A percentile compares a stretch with the other conserved stretches of the same genome.
These are phyloP conservation scores for Philaethria dido DNA, from an alignment of 2,888 invertebrate species.

Conservation along the genomic window DNA sequence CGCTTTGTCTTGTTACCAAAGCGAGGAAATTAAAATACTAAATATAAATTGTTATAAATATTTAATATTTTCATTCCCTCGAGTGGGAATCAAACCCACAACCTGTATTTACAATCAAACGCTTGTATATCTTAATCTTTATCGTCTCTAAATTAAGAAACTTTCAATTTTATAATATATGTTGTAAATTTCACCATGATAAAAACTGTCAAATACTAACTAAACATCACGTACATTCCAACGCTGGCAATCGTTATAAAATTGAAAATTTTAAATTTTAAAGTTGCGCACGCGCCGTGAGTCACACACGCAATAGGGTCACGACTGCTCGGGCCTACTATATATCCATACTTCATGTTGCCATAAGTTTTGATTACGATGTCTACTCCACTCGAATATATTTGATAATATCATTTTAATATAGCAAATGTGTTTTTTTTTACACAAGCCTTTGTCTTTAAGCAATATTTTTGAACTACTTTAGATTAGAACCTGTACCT, in stretches of 20 bases:
- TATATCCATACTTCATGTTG: constrained; percentile 55
- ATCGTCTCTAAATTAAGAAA: not conserved
- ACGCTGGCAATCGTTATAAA: constrained; percentile 54
- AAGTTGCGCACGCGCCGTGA: constrained; percentile 78
- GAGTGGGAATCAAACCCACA: too few relatives aligned
- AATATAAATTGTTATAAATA: too few relatives aligned
- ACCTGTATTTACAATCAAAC: too few relatives aligned
- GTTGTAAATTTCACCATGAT: constrained; percentile 1
- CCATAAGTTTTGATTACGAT: constrained; percentile 75
- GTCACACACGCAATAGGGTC: constrained; percentile 81
- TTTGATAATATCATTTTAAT: constrained; percentile 52
- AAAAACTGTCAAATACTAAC: constrained; percentile 36
- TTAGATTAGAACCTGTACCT: too few relatives aligned
- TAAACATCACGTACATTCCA: constrained; percentile 36
- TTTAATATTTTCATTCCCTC: too few relatives aligned
- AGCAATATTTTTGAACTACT: too few relatives aligned
- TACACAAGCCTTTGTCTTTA: too few relatives aligned
- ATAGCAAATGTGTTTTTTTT: too few relatives aligned
- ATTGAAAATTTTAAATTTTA: constrained; percentile 77
- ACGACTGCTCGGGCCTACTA: constrained; percentile 63
- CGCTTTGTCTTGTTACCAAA: too few relatives aligned
- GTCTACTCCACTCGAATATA: constrained; percentile 49
- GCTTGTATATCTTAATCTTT: not conserved
- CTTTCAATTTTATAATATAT: not conserved
- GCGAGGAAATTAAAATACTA: too few relatives aligned